phyloP scores from a whole-genome alignment of 2,888 invertebrate genomes.

The Pseudococcus viburni region DNA sequence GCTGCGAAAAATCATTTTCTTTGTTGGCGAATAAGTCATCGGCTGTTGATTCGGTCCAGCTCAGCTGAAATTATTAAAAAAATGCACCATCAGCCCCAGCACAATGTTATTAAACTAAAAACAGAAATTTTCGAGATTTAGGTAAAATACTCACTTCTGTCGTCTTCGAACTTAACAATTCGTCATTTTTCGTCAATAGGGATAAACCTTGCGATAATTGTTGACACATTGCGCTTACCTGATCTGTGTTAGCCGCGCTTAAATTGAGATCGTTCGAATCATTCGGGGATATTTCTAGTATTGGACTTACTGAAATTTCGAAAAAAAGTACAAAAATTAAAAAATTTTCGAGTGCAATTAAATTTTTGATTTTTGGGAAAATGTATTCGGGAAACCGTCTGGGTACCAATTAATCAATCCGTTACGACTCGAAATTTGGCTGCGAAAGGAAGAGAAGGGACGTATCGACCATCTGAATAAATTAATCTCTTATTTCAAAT shows the following conservation, averaged over 20 bases:
- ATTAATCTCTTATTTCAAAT: neutral
- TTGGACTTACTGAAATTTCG: slow-evolving; percentile 78
- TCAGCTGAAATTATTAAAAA: slow-evolving; percentile 38
- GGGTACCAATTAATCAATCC: no score
- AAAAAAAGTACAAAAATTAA: no score
- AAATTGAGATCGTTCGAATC: slow-evolving; percentile 71
- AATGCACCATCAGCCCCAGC: no score
- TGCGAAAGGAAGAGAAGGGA: neutral
- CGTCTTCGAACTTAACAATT: slow-evolving; percentile 70
- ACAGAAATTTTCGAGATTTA: no score
- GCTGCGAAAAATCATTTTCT: slow-evolving; percentile 53
- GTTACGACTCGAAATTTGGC: no score
- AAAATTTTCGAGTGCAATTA: no score
- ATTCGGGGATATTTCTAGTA: slow-evolving; percentile 82
- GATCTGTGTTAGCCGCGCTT: slow-evolving; percentile 70
- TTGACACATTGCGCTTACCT: slow-evolving; percentile 83
- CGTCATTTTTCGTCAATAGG: slow-evolving; percentile 77
- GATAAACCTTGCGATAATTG: slow-evolving; percentile 83
- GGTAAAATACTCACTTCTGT: neutral
- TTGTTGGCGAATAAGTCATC: slow-evolving; percentile 53
- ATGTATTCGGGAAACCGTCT: no score
- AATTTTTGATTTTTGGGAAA: no score
- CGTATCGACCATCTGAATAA: neutral
- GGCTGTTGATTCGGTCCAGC: neutral
- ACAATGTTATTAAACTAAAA: no score